These are phyloP conservation scores for Oncopeltus fasciatus DNA, from an alignment of 1,140 invertebrate genomes.

Conservation along the genomic window DNA sequence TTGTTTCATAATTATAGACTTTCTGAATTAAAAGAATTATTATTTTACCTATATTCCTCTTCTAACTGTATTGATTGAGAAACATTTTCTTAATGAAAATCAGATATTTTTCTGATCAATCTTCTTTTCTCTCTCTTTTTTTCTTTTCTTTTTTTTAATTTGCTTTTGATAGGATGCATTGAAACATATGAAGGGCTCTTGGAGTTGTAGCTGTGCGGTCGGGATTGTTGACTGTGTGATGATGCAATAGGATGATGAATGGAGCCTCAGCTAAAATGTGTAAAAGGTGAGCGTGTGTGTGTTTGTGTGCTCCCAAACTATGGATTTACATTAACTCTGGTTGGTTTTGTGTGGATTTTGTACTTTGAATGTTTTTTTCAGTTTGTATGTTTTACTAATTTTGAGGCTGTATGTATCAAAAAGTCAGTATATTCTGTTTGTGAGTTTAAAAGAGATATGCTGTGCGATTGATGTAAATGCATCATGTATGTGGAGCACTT, in stretches of 20 bases:
- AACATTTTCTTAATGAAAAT: background rate
- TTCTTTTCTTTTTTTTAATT: slow-evolving; percentile 2
- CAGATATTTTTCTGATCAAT: background rate
- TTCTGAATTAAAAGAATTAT: background rate
- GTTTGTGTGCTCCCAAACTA: slow-evolving; percentile 9
- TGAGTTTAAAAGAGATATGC: background rate
- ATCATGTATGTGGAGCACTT: slow-evolving; percentile 6
- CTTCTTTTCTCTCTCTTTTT: background rate
- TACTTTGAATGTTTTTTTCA: background rate
- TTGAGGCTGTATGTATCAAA: background rate
- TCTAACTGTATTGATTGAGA: background rate
- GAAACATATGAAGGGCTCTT: background rate
- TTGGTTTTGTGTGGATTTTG: background rate
- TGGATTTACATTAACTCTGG: slow-evolving; percentile 10
- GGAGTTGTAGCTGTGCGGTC: background rate
- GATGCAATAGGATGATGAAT: slow-evolving; percentile 4
- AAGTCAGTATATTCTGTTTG: background rate
- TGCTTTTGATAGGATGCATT: slow-evolving; percentile 1
- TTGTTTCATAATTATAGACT: background rate
- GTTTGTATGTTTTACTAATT: background rate
- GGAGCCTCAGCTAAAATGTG: background rate
- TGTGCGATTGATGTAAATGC: slow-evolving; percentile 8
- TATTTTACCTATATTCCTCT: background rate
- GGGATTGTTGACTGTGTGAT: slow-evolving; percentile 5
- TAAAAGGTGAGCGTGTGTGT: slow-evolving; percentile 5